Base-by-base conservation (phyloP, 1,140 invertebrate species). In the Drosophila tropicalis region DNA sequence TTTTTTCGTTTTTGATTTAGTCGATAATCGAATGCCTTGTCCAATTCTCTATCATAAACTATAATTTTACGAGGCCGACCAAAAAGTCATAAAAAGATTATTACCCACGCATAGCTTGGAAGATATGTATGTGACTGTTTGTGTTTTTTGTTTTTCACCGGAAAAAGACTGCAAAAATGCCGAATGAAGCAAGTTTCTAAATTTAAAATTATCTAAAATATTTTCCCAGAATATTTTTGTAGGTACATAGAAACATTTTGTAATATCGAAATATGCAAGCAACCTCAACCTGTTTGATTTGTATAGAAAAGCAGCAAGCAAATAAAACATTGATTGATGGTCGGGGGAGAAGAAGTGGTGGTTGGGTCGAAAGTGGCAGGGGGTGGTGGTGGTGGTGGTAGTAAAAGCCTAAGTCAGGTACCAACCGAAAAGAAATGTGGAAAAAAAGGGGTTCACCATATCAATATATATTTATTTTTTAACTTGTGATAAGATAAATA, bases 401-500 rank as follows among this genome's bases (percentile, higher is more conserved):
- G 29, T 15, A 58, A 36, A 58, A 58, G 67, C 77, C 44, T 51
- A 73, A 61, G 67, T 51, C 51, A 55, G 64, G 60, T 41, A 72
- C n/a, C 32, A 5, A 44, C 60, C 60, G 15, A 44, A 41, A 40
- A 32, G 44, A 51, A 51, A 58, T 36, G 56, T 58, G 32, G 29
- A 29, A 29, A 44, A 58, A 41, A 64, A 60, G 36, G 40, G 70
- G 63, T 67, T 29, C 63, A 69, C 36, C 44, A 71, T 67, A 72
- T 67, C 62, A 75, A 81, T 70, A 60, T 58, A 40, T 62, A 71
- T 76, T 76, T 76, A 82, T 58, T 67, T 69, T 63, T 62, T 66
- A 55, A 51, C 47, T 15, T 36, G 36, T 65, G 83, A 87, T 87
- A 87, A 87, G 83, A 87, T 89, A 77, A 62, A 36, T 36, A 58